Evolutionary conservation across 2,113 vertebrate species (phyloP), one percentile per base, ranked within the genome.

Genomic region (Cercocebus atys): DNA sequence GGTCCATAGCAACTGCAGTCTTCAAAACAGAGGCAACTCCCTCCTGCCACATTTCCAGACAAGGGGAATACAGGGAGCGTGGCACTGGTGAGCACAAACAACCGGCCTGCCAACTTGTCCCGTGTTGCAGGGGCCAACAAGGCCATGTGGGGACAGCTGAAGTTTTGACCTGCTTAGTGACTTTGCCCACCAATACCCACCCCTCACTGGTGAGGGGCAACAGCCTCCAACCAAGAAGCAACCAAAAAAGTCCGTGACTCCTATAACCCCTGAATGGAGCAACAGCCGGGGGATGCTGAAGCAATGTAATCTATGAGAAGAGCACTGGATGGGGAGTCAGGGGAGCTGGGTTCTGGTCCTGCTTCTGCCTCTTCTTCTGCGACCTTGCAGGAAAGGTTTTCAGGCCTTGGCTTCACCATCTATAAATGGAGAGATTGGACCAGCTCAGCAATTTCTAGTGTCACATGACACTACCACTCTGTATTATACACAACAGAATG

Each of bases 11-110:
- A 66, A 89, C 17, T 8, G 8, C 4, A 30, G n/a, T n/a, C 80
- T 68, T 93, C 55, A 80, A 84, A 68, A 73, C 5, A 72, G 68
- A 85, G 92, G 84, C 45, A 61, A 13, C 47, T 32, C 76, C 16
- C 35, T 70, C 57, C 45, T 30, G 13, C 13, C 27, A 27, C 38
- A 35, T 47, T 86, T 70, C 57, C 73, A 45, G n/a, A 79, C 68
- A 47, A 40, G 2, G 43, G n/a, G 64, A 40, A 14, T 32, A 17
- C 70, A 83, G 68, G 22, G n/a, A 45, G 6, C 4, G 18, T 55
- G 59, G 22, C 79, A 45, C 4, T 1, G 16, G 30, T 17, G 7
- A 80, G 45, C n/a, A 70, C 57, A 0, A 14, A 32, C 7, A 8
- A 70, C 61, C 52, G 30, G 18, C 25, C 68, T n/a, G 27, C 50